Evolutionary conservation across 2,113 vertebrate species (phyloP).

Genomic region (Nannobrachium achirus): DNA sequence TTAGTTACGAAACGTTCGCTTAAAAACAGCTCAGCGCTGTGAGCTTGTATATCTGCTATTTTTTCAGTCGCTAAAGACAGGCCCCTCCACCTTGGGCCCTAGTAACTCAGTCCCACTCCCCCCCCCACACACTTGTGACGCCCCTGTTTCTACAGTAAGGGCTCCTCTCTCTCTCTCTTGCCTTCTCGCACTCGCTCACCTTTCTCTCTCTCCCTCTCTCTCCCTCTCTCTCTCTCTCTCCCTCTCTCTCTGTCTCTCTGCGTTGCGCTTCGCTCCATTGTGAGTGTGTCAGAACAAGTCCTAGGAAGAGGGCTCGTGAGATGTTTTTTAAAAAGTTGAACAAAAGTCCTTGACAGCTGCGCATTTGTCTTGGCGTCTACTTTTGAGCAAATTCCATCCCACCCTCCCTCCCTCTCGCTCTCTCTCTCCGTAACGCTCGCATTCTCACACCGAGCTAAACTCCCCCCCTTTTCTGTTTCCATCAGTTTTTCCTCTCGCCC

Average conservation of each 20-base stretch:
- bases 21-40: too few species aligned
- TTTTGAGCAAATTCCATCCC: slow-evolving; percentile 73
- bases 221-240: neutral
- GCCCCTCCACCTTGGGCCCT: too few species aligned
- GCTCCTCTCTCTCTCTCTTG: neutral
- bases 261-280: neutral
- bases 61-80: too few species aligned
- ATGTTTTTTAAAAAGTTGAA: slow-evolving; percentile 58
- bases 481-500: slow-evolving; percentile 32
- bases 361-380: slow-evolving; percentile 66
- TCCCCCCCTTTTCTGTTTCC: slow-evolving; percentile 62
- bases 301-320: slow-evolving; percentile 20
- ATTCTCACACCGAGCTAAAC: slow-evolving; percentile 56
- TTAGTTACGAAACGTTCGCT: too few species aligned
- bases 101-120: too few species aligned
- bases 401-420: too few species aligned
- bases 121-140: too few species aligned
- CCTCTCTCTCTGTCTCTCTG: neutral
- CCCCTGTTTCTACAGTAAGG: too few species aligned
- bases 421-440: slow-evolving; percentile 63
- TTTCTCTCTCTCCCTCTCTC: neutral
- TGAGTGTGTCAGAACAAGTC: slow-evolving; percentile 45
- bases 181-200: neutral
- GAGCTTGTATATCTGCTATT: too few species aligned
- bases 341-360: slow-evolving; percentile 74